Evolutionary conservation across 2,113 vertebrate species (phyloP), one percentile per base, ranked within the genome.

Genomic region (Clinocottus analis): DNA sequence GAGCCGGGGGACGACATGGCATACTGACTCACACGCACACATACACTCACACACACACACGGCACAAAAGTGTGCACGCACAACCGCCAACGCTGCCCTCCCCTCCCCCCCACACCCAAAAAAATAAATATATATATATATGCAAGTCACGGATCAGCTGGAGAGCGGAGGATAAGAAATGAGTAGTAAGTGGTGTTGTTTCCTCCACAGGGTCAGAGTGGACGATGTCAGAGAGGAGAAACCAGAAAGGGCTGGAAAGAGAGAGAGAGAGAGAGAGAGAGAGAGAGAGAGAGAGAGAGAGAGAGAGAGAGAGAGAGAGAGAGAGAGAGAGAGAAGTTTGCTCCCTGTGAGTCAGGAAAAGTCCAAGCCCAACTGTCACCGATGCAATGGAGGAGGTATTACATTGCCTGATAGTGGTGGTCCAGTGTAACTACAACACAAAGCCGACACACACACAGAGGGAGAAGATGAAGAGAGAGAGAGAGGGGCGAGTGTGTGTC

Each of bases 1-100:
- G 96, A 91, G 84, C 97, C 95, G 90, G 96, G 95, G 96, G 98
- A 98, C 97, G 96, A 97, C 98, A 99, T 99, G 94, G 96, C 97
- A 99, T 99, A 98, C 96, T 98, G 97, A 96, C 93, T 79, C 86
- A 79, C 81, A 1, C 82, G 25, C 76, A 51, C 85, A 75, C 76
- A 60, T 64, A 80, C 83, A 56, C 80, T 75, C 77, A 76, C 87
- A 77, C 75, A 21, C 75, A 55, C 75, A 39, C n/a, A 23, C 71
- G 47, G 47, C 25, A 31, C 62, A 61, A 84, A 69, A 79, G 72
- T 10, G 31, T 64, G 56, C 72, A 72, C 47, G 3, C 69, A 75
- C 39, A 23, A 73, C 60, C 6, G 64, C 63, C 66, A 41, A 17
- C 1, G 3, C 63, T 53, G 33, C 43, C 69, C n/a, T n/a, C n/a